phyloP scores from a whole-genome alignment of 2,113 vertebrate species.

The Phaethon lepturus region DNA sequence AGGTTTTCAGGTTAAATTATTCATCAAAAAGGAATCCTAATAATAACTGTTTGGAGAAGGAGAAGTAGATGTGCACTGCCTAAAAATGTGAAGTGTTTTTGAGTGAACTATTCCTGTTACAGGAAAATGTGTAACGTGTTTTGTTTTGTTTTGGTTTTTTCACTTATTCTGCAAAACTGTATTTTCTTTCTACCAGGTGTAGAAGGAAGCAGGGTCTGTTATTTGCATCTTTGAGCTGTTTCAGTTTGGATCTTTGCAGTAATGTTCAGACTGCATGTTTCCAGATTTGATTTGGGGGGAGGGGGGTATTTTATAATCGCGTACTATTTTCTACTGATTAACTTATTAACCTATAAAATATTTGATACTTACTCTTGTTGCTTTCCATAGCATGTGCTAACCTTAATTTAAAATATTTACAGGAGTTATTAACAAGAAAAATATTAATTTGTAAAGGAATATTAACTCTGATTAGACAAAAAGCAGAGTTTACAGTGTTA shows the following conservation, averaged over 20 bases:
- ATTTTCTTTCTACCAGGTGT: not conserved
- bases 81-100: not conserved
- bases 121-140: fast-evolving
- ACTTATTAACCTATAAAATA: not conserved
- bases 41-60: not conserved
- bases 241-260: not conserved
- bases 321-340: not conserved
- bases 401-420: not conserved
- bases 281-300: not conserved
- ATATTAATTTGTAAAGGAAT: not conserved
- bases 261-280: not conserved
- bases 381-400: not conserved
- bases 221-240: not conserved
- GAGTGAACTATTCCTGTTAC: not conserved
- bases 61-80: not conserved
- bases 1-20: not conserved
- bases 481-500: not conserved
- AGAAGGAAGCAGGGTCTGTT: not conserved
- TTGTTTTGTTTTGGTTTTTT: not conserved
- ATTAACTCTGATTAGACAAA: not conserved
- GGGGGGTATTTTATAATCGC: not conserved
- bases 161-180: not conserved
- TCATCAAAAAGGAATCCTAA: not conserved
- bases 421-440: not conserved
- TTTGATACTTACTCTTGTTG: not conserved